These are phyloP conservation scores for Hirtodrosophila duncani DNA, from an alignment of 2,888 invertebrate species.

Conservation along the genomic window DNA sequence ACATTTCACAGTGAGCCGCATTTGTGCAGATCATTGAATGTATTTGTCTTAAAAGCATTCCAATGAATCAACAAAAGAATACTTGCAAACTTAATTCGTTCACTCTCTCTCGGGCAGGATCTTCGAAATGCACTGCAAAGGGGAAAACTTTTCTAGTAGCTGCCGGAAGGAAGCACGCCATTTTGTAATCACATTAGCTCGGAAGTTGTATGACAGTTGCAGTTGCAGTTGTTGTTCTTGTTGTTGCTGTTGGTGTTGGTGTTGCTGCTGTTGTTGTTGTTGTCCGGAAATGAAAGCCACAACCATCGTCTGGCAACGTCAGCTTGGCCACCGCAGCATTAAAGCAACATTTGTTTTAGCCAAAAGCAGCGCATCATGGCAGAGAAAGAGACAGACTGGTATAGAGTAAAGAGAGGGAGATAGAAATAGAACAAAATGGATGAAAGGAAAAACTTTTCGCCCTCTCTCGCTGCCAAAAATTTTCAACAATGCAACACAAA, in stretches of 20 bases:
- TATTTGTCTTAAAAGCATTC: too few species aligned
- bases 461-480: conserved; percentile 30
- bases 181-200: conserved; percentile 66
- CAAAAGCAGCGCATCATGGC: conserved; percentile 18
- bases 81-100: too few species aligned
- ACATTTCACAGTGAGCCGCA: too few species aligned
- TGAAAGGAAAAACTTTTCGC: too few species aligned
- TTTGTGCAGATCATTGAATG: too few species aligned
- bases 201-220: conserved; percentile 48
- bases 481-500: conserved; percentile 65
- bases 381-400: background rate
- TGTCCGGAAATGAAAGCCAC: conserved; percentile 54
- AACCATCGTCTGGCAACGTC: conserved; percentile 15
- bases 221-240: too few species aligned
- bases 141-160: conserved; percentile 9
- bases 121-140: too few species aligned
- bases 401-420: background rate
- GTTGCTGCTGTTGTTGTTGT: conserved; percentile 13
- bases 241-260: too few species aligned
- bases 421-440: too few species aligned
- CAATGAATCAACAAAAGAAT: too few species aligned
- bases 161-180: conserved; percentile 48
- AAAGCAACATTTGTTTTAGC: conserved; percentile 67
- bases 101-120: too few species aligned
- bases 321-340: conserved; percentile 56